phyloP scores from a whole-genome alignment of 2,888 invertebrate genomes.

The Omphaloscelis lunosa region DNA sequence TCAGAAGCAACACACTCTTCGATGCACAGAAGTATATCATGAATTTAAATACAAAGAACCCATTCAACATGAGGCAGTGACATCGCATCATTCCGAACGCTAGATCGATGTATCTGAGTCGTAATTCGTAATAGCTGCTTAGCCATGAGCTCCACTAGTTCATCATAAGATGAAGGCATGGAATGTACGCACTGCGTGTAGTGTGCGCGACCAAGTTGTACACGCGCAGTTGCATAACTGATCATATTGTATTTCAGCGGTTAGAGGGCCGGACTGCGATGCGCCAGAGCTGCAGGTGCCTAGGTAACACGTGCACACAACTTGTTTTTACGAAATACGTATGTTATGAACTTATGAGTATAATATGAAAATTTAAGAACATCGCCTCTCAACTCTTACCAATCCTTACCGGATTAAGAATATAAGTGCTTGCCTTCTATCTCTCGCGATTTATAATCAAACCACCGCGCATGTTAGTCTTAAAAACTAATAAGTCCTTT shows the following conservation, averaged over 20 bases:
- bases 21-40: not conserved
- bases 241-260: conserved; percentile 64
- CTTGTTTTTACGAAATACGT: conserved; percentile 6
- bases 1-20: not conserved
- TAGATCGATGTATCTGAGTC: not conserved
- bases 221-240: conserved; percentile 49
- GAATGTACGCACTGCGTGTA: conserved; percentile 5
- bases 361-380: not conserved
- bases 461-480: not conserved
- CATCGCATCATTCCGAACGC: not conserved
- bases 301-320: not conserved
- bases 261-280: conserved; percentile 45
- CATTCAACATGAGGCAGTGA: not conserved
- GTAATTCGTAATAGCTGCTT: too few species aligned
- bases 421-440: not conserved
- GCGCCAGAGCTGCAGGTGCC: conserved; percentile 35
- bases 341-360: too few species aligned
- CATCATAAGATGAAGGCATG: not conserved
- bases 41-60: not conserved
- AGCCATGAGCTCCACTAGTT: not conserved
- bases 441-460: not conserved
- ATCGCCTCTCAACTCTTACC: not conserved
- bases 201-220: conserved; percentile 25
- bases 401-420: not conserved
- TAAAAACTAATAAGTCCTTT: not conserved